Evolutionary conservation across 1,140 invertebrate genomes (phyloP).

Genomic region (Portunus trituberculatus): DNA sequence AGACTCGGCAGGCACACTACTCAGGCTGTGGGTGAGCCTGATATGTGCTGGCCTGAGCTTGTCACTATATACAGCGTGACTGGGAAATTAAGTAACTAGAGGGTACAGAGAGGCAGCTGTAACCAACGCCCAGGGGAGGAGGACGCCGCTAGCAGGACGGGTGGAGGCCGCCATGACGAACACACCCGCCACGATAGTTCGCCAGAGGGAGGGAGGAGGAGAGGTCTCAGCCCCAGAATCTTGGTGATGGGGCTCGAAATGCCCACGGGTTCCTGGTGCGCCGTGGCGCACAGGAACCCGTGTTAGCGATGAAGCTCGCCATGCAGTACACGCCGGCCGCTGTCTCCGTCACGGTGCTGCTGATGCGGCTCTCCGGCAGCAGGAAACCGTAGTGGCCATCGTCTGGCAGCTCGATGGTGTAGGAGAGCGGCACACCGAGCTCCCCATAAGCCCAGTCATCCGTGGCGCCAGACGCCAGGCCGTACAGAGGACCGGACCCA

Average conservation of each 20-base stretch:
- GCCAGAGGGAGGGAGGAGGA: not conserved
- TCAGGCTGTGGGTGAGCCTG: no score
- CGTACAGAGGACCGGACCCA: conserved; percentile 67
- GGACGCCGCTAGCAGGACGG: not conserved
- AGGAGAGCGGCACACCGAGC: conserved; percentile 92
- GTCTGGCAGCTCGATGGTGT: conserved; percentile 92
- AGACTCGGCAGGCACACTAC: no score
- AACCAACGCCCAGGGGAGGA: not conserved
- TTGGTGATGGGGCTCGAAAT: not conserved
- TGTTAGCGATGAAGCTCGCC: conserved; percentile 66
- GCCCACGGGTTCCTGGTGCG: conserved; percentile 27
- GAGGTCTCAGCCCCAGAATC: not conserved
- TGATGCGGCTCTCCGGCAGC: conserved; percentile 86
- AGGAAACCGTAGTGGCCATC: conserved; percentile 87
- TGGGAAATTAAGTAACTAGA: not conserved
- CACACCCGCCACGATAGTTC: not conserved
- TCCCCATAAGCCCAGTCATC: conserved; percentile 84
- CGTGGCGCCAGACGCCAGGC: conserved; percentile 80
- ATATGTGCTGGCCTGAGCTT: not conserved
- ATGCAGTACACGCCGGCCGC: conserved; percentile 82
- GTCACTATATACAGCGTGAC: not conserved
- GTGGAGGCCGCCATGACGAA: not conserved
- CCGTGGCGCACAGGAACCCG: conserved; percentile 57
- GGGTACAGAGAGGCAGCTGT: not conserved
- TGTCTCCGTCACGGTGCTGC: conserved; percentile 88